Base-by-base conservation (phyloP, 2,888 invertebrate genomes). In the Dinocampus coccinellae region DNA sequence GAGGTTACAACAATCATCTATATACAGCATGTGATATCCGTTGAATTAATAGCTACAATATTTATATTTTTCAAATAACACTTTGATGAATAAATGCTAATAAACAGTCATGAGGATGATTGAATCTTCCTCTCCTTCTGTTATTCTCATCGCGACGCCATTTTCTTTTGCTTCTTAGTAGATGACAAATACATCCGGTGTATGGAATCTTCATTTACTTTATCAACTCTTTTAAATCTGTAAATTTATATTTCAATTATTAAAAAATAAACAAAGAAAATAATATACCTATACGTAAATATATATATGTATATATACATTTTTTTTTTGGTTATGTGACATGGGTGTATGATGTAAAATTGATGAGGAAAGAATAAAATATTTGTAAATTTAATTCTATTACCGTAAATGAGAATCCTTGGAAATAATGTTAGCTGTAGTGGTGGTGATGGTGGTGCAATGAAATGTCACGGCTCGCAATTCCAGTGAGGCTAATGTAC, bases 21-120 rank as follows among this genome's bases (percentile, higher is more conserved):
- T 79, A 82, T 81, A 80, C 79, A n/a, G n/a, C n/a, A n/a, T 78
- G 80, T 80, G 79, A 83, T 80, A 79, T 81, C 79, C 79, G 79
- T 73, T 69, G 73, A 57, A n/a, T 16, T 70, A n/a, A 34, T 70
- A n/a, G 16, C 7, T 47, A 20, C 16, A 47, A n/a, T 47, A n/a
- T 47, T 16, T 16, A 47, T 47, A n/a, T 70, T 65, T 42, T 47
- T 47, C n/a, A 53, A 47, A 26, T 24, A 22, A 68, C 55, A 71
- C 74, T 74, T 74, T 75, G 72, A 75, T 72, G 72, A 72, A 70
- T 66, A 39, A n/a, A 39, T 39, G 53, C n/a, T n/a, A n/a, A n/a
- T n/a, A n/a, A n/a, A n/a, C n/a, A n/a, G n/a, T n/a, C n/a, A n/a
- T n/a, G n/a, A n/a, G n/a, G n/a, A n/a, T n/a, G n/a, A n/a, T n/a